Base-by-base conservation (phyloP, 2,888 invertebrate genomes). In the Latrodectus elegans region DNA sequence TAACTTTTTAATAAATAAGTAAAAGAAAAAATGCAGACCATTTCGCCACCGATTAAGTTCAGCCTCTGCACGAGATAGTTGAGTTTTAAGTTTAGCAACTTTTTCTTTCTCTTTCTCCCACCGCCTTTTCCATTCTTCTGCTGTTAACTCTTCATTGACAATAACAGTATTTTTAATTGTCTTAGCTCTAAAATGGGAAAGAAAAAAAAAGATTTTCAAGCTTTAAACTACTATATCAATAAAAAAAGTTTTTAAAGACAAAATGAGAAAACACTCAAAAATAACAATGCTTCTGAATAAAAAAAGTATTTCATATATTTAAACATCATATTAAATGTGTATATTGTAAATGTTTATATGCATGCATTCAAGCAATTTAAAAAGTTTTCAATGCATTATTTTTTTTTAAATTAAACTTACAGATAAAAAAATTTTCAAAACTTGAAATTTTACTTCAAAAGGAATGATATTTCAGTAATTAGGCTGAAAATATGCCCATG, bases 141-240 rank as follows among this genome's bases (percentile, higher is more conserved):
- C 99, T 0, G 99, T 99, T 90, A 99, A 94, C 93, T 99, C 99
- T 92, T 99, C 99, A 92, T 99, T 99, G 91, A 99, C 99, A 92
- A 96, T 97, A 12, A 99, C 99, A 90, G 97, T 97, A 93, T 99
- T 99, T 96, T 99, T 99, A 92, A 99, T 99, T 80, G 99, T 99
- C 95, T 99, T 99, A 71, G 99, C 99, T 93, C 95, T 87, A 51
- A 51, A 72, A 65, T 4, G 71, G 38, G 6, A 38, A 38, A 38
- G 4, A 38, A 38, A 38, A 38, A 38, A 38, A 38, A 38, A 38
- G 38, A 38, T 6, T 38, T 38, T 38, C 4, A 38, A 38, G 6
- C 1, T 6, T 38, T 6, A 38, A 38, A 38, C 6, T 6, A 6
- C 4, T 38, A 38, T 6, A 38, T 38, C 38, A 38, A 6, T 38